Evolutionary conservation across 1,140 invertebrate species (phyloP).

Genomic region (Drosophila obscura): DNA sequence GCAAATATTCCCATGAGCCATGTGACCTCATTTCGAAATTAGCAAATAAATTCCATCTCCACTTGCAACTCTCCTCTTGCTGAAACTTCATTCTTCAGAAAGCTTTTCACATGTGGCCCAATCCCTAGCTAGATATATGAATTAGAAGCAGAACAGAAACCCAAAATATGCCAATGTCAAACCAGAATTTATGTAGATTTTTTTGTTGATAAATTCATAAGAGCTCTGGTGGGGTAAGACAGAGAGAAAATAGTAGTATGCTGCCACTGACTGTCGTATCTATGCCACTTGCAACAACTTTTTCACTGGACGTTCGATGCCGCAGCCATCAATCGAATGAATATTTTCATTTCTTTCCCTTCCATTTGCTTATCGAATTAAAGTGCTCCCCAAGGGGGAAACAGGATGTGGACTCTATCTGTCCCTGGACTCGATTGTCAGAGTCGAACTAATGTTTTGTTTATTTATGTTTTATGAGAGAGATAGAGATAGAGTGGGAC

Average conservation of each 20-base stretch:
- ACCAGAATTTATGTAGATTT: conserved; percentile 55
- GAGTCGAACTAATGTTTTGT: conserved; percentile 1
- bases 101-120: not conserved
- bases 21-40: too few relatives aligned
- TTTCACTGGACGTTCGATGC: conserved; percentile 11
- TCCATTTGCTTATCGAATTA: conserved; percentile 55
- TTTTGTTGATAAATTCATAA: conserved; percentile 51
- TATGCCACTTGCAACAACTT: not conserved
- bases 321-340: conserved; percentile 26
- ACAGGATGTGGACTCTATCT: not conserved
- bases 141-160: conserved; percentile 36
- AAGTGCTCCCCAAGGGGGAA: conserved; percentile 38
- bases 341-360: conserved; percentile 2
- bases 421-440: conserved; percentile 12
- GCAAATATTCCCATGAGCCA: too few relatives aligned
- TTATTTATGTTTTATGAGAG: too few relatives aligned
- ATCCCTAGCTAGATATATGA: conserved; percentile 26
- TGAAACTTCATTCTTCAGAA: not conserved
- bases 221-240: not conserved
- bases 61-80: too few relatives aligned
- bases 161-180: conserved; percentile 6
- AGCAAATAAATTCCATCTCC: too few relatives aligned
- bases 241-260: too few relatives aligned
- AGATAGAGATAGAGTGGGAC: too few relatives aligned
- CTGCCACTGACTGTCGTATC: too few relatives aligned